Conservation (phyloP, 37 sponge, comb jelly and placozoan species). For the Agelas oroides region DNA sequence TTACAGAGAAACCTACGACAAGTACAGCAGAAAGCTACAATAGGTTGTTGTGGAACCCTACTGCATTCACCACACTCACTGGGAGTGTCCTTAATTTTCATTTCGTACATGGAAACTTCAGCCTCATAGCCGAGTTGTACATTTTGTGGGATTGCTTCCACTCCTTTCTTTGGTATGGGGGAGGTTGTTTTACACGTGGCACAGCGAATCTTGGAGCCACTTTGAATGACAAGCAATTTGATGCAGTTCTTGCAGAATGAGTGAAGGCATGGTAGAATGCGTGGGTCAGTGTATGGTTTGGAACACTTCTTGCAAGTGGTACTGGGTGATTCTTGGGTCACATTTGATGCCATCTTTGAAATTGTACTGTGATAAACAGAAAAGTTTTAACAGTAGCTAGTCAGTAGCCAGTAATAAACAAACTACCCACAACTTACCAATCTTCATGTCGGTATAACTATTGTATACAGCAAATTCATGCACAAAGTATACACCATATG, state of each 20-base stretch:
- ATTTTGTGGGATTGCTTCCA: not conserved
- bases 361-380: too few species aligned
- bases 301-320: constrained; percentile 26
- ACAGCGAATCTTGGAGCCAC: not conserved
- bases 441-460: too few species aligned
- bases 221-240: not conserved
- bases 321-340: too few species aligned
- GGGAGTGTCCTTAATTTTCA: not conserved
- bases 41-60: not conserved
- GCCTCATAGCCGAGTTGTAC: constrained; percentile 2
- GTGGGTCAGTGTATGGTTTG: constrained; percentile 43
- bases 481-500: too few species aligned
- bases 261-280: constrained; percentile 57
- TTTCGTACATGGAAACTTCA: constrained; percentile 20
- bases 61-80: constrained; percentile 19
- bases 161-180: not conserved
- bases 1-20: constrained; percentile 38
- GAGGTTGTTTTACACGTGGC: constrained; percentile 8
- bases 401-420: too few species aligned
- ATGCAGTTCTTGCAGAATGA: constrained; percentile 59
- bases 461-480: too few species aligned
- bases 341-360: too few species aligned
- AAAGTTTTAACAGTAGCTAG: too few species aligned
- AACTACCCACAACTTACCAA: too few species aligned
- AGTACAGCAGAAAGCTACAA: constrained; percentile 10